These are phyloP conservation scores for Endomychus coccineus DNA, from an alignment of 2,888 invertebrate genomes.

Conservation along the genomic window DNA sequence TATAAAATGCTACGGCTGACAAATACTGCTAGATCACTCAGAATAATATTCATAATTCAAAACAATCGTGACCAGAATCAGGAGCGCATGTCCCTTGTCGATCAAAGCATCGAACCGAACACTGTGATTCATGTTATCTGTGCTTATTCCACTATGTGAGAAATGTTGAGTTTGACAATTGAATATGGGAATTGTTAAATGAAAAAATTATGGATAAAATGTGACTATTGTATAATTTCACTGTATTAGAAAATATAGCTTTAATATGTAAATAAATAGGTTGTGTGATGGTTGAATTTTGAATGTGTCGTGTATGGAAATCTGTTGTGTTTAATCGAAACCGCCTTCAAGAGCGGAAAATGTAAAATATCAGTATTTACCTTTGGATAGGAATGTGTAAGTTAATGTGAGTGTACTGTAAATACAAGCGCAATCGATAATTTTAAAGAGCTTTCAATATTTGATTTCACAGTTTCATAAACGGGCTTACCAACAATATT, in stretches of 20 bases:
- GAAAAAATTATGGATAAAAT: slow-evolving; percentile 13
- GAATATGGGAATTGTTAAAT: slow-evolving; percentile 12
- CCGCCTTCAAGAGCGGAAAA: slow-evolving; percentile 14
- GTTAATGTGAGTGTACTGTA: slow-evolving; percentile 26
- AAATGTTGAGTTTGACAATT: no score
- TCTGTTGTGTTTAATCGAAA: slow-evolving; percentile 12
- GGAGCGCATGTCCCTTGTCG: no score
- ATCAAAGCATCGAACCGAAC: no score
- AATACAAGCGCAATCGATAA: slow-evolving; percentile 25
- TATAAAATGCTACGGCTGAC: no score
- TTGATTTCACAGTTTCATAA: slow-evolving; percentile 27
- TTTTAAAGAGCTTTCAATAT: slow-evolving; percentile 31
- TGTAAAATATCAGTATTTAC: slow-evolving; percentile 32
- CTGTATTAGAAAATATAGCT: slow-evolving; percentile 32
- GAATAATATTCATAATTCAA: no score
- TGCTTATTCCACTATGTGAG: no score
- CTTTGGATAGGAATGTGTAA: slow-evolving; percentile 20
- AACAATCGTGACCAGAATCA: no score
- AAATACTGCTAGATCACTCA: no score
- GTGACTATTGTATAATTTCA: slow-evolving; percentile 11
- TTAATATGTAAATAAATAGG: slow-evolving; percentile 33
- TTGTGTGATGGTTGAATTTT: slow-evolving; percentile 28
- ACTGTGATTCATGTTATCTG: no score
- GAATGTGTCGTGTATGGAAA: slow-evolving; percentile 16
- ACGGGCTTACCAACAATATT: slow-evolving; percentile 14